Percentiles rank a stretch among this genome's conserved stretches.
Evolutionary conservation across 2,888 invertebrate genomes (phyloP).

Genomic region (Sphinx pinastri): DNA sequence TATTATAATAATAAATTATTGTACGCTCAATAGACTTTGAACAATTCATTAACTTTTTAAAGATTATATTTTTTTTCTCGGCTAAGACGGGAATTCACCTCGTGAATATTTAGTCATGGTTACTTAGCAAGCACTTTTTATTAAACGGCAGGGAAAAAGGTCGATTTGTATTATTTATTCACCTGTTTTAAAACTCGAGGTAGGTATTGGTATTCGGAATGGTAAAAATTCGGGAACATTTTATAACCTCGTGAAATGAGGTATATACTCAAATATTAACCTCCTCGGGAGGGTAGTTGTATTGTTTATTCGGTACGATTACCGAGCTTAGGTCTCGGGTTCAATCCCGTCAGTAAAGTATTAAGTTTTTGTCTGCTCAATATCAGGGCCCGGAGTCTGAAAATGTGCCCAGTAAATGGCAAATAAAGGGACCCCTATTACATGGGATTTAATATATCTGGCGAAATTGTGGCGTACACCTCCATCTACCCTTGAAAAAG

Average conservation of each 20-base stretch:
- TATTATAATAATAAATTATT: conserved; percentile 27
- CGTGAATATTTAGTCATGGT: conserved; percentile 35
- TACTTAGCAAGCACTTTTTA: conserved; percentile 44
- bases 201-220: conserved; percentile 31
- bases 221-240: conserved; percentile 41
- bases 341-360: too few species aligned
- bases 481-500: too few species aligned
- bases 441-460: too few species aligned
- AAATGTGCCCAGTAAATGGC: too few species aligned
- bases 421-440: too few species aligned
- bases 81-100: conserved; percentile 30
- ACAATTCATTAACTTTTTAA: conserved; percentile 27
- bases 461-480: too few species aligned
- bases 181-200: conserved; percentile 38
- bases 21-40: not conserved
- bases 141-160: conserved; percentile 43
- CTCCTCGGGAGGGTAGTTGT: not conserved
- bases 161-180: conserved; percentile 53
- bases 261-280: not conserved
- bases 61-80: conserved; percentile 22
- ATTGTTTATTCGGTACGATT: too few species aligned
- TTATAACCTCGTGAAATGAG: conserved; percentile 22
- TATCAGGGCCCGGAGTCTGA: too few species aligned
- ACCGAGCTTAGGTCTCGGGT: too few species aligned
- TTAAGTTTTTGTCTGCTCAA: too few species aligned